phyloP scores from a whole-genome alignment of 23 tunicate species.

The Styela plicata region DNA sequence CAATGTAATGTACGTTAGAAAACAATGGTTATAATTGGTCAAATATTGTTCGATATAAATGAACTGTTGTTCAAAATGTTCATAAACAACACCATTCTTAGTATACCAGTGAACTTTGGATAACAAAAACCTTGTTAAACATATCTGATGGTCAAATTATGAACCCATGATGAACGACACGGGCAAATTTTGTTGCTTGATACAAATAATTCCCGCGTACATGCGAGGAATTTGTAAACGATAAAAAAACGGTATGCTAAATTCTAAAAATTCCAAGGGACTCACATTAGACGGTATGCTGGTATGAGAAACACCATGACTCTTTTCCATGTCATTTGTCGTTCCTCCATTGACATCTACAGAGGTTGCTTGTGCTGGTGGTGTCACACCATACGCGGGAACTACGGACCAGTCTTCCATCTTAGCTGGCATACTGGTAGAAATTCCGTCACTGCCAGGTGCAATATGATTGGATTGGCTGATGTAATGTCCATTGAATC shows the following conservation, averaged over 20 bases:
- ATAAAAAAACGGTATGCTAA: not conserved
- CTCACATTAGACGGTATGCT: slow-evolving; percentile 26
- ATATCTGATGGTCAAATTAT: too few relatives aligned
- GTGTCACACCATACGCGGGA: slow-evolving; percentile 86
- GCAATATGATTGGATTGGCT: slow-evolving; percentile 5
- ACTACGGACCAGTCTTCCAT: slow-evolving; percentile 77
- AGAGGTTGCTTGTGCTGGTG: slow-evolving; percentile 85
- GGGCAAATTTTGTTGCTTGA: too few relatives aligned
- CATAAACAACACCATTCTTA: too few relatives aligned
- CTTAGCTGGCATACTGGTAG: slow-evolving; percentile 56
- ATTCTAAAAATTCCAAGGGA: not conserved
- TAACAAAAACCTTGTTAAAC: too few relatives aligned
- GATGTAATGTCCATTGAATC: slow-evolving; percentile 11
- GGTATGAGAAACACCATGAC: not conserved
- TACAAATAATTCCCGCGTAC: too few relatives aligned
- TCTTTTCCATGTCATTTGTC: slow-evolving; percentile 30
- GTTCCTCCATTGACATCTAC: slow-evolving; percentile 50
- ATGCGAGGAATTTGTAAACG: too few relatives aligned
- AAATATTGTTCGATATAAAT: too few relatives aligned
- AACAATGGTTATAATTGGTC: too few relatives aligned
- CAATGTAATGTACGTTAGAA: too few relatives aligned
- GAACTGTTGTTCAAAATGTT: too few relatives aligned
- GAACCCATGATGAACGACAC: too few relatives aligned
- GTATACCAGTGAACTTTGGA: too few relatives aligned
- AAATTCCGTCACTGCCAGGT: not conserved